These are phyloP conservation scores for Lysandra bellargus DNA, from an alignment of 2,888 invertebrate genomes.

Conservation along the genomic window DNA sequence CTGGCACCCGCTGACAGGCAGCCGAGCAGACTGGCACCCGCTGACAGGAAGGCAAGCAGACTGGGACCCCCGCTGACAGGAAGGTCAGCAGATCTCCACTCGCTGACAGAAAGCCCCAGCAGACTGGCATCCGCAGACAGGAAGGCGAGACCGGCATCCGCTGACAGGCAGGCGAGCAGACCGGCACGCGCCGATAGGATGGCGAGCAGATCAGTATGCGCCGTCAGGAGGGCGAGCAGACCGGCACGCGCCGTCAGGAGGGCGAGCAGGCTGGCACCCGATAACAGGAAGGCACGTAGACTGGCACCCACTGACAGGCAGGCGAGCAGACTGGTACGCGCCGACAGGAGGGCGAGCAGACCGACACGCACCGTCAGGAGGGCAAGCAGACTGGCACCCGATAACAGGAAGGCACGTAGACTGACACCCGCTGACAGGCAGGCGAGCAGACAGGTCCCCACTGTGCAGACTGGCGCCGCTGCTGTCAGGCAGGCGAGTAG, in stretches of 20 bases:
- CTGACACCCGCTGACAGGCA: background rate
- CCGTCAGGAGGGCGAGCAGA: background rate
- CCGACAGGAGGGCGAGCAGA: no score
- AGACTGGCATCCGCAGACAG: background rate
- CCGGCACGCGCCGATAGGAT: background rate
- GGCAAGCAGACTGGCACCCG: background rate
- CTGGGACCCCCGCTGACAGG: background rate
- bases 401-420: background rate
- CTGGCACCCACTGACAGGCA: no score
- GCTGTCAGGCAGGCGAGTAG: background rate
- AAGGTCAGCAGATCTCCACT: background rate
- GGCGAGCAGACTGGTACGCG: no score
- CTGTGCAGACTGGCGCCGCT: no score
- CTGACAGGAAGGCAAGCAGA: background rate
- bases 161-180: no score
- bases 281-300: no score
- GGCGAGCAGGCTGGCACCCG: no score
- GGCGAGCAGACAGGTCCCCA: background rate
- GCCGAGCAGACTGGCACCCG: background rate
- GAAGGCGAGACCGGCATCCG: background rate
- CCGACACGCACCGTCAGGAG: no score
- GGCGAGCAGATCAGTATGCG: background rate
- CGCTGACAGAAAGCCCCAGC: background rate
- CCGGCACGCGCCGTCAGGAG: background rate
- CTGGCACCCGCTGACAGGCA: background rate